phyloP scores from a whole-genome alignment of 2,797 vertebrate genomes.

The Sardinella longiceps region DNA sequence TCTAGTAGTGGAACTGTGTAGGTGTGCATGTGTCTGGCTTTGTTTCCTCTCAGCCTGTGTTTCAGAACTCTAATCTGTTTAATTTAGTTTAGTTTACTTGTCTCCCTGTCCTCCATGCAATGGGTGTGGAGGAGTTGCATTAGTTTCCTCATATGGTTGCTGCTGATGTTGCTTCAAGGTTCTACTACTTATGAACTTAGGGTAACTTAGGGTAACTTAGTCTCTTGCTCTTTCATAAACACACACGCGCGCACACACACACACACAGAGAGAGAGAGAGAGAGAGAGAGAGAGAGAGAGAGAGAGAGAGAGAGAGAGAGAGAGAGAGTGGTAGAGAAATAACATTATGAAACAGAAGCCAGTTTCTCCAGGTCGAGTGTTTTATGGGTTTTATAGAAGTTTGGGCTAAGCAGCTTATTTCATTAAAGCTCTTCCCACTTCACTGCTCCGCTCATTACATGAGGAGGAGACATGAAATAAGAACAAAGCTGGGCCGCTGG shows the following conservation, averaged over 20 bases:
- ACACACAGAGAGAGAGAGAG: not conserved
- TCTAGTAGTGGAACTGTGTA: not conserved
- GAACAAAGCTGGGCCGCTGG: not conserved
- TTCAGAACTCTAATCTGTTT: not conserved
- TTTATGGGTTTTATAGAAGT: constrained; percentile 8
- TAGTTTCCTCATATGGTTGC: not conserved
- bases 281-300: not conserved
- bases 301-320: constrained; percentile 15
- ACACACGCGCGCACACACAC: not conserved
- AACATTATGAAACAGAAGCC: not conserved
- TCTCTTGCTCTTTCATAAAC: not conserved
- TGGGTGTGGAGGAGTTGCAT: not conserved
- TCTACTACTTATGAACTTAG: not conserved
- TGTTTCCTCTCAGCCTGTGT: not conserved
- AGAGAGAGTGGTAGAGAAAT: not conserved
- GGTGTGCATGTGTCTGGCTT: not conserved
- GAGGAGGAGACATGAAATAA: not conserved
- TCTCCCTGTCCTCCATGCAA: not conserved
- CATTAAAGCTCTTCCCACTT: constrained; percentile 25
- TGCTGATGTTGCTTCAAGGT: not conserved
- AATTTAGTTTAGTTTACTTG: too few species aligned
- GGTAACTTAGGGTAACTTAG: not conserved
- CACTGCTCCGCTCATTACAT: constrained; percentile 24
- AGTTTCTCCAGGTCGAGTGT: not conserved
- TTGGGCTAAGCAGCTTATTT: constrained; percentile 22